phyloP scores from a whole-genome alignment of 2,888 invertebrate genomes.

The Chrysotoxum bicinctum region DNA sequence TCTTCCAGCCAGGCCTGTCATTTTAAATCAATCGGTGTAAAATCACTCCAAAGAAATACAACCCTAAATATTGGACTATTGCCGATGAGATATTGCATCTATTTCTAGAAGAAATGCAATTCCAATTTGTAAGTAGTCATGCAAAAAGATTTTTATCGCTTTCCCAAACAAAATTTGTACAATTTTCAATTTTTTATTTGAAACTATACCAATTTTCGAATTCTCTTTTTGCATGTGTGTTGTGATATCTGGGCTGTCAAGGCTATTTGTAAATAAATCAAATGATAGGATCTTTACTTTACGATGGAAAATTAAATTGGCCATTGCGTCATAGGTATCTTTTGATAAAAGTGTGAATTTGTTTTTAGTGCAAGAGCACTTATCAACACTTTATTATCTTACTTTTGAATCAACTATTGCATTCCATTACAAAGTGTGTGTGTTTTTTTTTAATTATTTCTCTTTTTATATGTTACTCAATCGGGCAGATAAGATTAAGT shows the following conservation, averaged over 20 bases:
- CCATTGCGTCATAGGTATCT: background rate
- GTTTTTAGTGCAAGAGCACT: background rate
- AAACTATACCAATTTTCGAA: background rate
- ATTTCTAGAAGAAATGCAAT: background rate
- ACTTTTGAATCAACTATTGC: background rate
- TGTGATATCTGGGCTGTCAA: background rate
- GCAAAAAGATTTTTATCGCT: conserved; percentile 18
- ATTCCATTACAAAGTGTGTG: background rate
- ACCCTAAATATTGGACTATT: background rate
- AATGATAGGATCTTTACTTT: conserved; percentile 9
- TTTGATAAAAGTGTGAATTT: background rate
- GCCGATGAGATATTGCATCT: background rate
- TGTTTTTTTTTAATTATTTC: background rate
- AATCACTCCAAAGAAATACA: background rate
- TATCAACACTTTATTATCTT: background rate
- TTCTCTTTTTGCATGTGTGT: background rate
- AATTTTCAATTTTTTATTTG: background rate
- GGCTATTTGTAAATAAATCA: conserved; percentile 22
- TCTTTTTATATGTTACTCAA: background rate
- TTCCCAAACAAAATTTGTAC: background rate
- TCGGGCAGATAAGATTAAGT: background rate
- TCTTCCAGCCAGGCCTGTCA: too few relatives aligned
- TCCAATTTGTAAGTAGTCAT: conserved; percentile 19
- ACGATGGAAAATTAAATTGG: background rate
- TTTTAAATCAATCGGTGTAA: background rate